phyloP scores from a whole-genome alignment of 2,797 vertebrate species.

The Semotilus atromaculatus region DNA sequence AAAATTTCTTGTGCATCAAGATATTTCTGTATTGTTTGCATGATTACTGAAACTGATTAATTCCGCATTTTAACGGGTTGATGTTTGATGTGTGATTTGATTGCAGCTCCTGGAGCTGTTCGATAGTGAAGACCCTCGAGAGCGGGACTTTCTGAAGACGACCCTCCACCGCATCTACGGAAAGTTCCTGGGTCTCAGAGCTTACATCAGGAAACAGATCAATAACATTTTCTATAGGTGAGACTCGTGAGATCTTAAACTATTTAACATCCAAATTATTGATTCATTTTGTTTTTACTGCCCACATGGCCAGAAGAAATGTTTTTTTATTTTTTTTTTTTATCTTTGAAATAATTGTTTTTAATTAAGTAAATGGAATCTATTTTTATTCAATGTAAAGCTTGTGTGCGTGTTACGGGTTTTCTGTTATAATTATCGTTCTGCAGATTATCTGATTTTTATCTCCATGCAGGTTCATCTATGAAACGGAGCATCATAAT shows the following conservation, averaged over 20 bases:
- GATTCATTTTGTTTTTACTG: neutral
- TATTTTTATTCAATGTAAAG: neutral
- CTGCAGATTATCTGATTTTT: neutral
- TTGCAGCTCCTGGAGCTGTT: conserved; percentile 94
- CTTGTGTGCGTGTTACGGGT: neutral
- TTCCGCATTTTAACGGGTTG: neutral
- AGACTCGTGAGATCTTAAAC: conserved; percentile 60
- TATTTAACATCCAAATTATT: neutral
- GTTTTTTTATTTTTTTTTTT: neutral
- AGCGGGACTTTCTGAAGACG: conserved; percentile 98
- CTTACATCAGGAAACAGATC: conserved; percentile 99
- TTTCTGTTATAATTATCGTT: neutral
- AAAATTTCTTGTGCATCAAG: too few relatives aligned
- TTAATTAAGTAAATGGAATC: neutral
- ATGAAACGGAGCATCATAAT: conserved; percentile 99
- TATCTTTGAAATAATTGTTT: neutral
- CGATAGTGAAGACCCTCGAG: conserved; percentile 98
- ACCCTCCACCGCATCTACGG: conserved; percentile 99
- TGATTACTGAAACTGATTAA: neutral
- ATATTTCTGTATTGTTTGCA: neutral
- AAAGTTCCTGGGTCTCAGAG: conserved; percentile 97
- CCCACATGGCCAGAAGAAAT: neutral
- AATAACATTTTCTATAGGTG: conserved; percentile 99
- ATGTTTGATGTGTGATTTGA: neutral
- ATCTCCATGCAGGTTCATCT: conserved; percentile 90